phyloP scores from a whole-genome alignment of 2,113 vertebrate species.

The Neoarius graeffei region DNA sequence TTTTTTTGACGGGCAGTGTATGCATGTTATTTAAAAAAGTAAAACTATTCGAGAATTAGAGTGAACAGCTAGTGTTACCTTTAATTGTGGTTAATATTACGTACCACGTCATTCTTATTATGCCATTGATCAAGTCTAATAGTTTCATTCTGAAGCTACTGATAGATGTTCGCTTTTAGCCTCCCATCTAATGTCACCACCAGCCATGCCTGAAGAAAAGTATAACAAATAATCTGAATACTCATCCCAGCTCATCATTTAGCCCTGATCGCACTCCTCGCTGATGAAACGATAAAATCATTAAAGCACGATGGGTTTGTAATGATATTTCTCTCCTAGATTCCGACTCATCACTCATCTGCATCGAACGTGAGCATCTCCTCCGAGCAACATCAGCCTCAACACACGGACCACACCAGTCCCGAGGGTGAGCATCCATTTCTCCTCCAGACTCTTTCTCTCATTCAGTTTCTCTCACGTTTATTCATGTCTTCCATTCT shows the following conservation, averaged over 20 bases:
- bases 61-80: no score
- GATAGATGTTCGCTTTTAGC: not conserved
- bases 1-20: no score
- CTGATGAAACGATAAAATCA: not conserved
- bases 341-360: constrained; percentile 73
- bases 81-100: not conserved
- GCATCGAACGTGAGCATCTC: constrained; percentile 81
- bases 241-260: not conserved
- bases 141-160: not conserved
- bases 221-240: not conserved
- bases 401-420: constrained; percentile 74
- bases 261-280: not conserved
- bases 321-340: constrained; percentile 20
- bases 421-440: constrained; percentile 79
- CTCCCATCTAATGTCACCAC: not conserved
- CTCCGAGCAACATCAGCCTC: constrained; percentile 65
- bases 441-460: not conserved
- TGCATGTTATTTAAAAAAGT: no score
- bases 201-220: not conserved
- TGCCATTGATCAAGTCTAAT: not conserved
- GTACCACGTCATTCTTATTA: not conserved
- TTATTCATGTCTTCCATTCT: not conserved
- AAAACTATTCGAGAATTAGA: no score
- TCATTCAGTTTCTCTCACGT: not conserved
- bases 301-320: not conserved